Evolutionary conservation across 2,888 invertebrate species (phyloP), one percentile per base, ranked within the genome.

Genomic region (Melolontha melolontha): DNA sequence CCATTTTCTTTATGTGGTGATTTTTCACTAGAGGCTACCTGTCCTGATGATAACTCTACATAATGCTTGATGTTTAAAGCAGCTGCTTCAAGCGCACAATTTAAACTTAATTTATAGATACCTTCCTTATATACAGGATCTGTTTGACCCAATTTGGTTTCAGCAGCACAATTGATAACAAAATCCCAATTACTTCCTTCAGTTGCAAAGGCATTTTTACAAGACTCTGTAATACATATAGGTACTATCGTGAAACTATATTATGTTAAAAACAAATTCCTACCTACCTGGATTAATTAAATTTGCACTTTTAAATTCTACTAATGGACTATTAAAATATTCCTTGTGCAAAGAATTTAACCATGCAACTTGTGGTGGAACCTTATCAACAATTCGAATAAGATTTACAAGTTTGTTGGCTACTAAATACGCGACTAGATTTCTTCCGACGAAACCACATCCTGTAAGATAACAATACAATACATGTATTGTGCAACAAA

Each of bases 351-450:
- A 84, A 1, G 87, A 84, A 82, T 94, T 95, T 40, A 97, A 85
- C 92, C 96, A 97, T 1, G 96, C 96, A 77, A 95, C 91, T 83
- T 94, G 94, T 1, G 96, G 96, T 57, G 96, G 96, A 34, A 96
- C 95, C 85, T 97, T 97, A 85, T 97, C 97, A 67, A 94, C 94
- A 54, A 95, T 90, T 74, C 93, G 89, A 72, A 96, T 86, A 76
- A 87, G 87, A 77, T 90, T 90, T 71, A 90, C 92, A 76, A 94
- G 83, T 77, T 93, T 89, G 83, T 94, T 91, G 71, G 87, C 87
- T 74, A 96, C 86, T 79, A 96, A 86, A 84, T 92, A 92, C 70
- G 91, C 88, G 70, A 95, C 92, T 75, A 96, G 86, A 85, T 96
- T 93, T 78, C 96, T 89, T 73, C 96, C 96, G 81, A 96, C 92